Conservation (phyloP, 1,140 invertebrate species). For the Halictus rubicundus region DNA sequence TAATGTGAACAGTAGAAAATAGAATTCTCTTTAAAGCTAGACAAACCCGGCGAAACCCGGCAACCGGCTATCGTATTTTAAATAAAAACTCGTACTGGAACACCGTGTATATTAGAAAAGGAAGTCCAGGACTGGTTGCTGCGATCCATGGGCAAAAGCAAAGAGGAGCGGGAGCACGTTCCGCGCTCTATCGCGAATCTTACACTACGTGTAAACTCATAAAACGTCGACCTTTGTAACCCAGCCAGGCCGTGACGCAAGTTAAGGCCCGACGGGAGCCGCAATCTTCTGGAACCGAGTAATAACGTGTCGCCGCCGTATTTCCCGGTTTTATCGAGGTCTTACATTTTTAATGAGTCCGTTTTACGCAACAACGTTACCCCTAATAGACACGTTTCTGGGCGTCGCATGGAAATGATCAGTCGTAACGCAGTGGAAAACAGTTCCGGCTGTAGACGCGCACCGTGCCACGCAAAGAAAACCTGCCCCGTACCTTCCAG, state of each 20-base stretch:
- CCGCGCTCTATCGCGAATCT: constrained; percentile 70
- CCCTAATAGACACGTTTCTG: constrained; percentile 6
- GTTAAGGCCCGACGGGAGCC: constrained; percentile 38
- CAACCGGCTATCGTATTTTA: no score
- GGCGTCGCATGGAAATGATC: background rate
- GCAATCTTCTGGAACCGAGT: constrained; percentile 37
- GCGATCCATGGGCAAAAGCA: constrained; percentile 34
- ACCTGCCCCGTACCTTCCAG: background rate
- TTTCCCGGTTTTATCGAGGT: constrained; percentile 43
- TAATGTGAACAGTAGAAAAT: no score
- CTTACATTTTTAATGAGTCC: constrained; percentile 29
- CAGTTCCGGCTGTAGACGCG: background rate
- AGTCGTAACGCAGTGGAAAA: background rate
- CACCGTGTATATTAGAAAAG: background rate
- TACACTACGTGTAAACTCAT: constrained; percentile 67
- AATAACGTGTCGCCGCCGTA: constrained; percentile 48
- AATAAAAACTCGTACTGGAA: background rate
- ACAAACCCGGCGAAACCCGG: no score
- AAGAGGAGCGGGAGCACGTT: constrained; percentile 57
- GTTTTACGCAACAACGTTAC: background rate
- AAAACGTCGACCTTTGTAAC: constrained; percentile 62
- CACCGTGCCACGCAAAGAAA: background rate
- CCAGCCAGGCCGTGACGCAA: constrained; percentile 22
- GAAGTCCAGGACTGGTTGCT: background rate
- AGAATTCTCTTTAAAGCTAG: no score